phyloP scores from a whole-genome alignment of 2,113 vertebrate genomes.

The Rhombomys opimus region DNA sequence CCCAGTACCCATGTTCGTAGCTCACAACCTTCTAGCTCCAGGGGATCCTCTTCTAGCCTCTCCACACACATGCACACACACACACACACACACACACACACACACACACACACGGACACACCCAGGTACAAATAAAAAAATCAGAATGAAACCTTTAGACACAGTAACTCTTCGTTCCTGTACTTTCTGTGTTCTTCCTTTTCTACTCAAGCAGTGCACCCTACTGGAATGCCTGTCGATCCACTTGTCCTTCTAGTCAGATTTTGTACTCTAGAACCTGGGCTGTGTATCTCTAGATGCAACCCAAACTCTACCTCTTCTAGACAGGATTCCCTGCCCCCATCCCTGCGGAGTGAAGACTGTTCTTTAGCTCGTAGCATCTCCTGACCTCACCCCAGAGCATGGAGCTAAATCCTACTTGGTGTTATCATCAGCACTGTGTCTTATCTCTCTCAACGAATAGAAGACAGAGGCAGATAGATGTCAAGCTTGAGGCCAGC shows the following conservation, averaged over 20 bases:
- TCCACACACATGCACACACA: not conserved
- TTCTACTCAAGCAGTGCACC: not conserved
- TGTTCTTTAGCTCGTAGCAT: not conserved
- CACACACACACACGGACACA: not conserved
- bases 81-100: not conserved
- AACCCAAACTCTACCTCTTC: not conserved
- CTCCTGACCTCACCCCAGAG: not conserved
- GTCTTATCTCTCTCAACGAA: not conserved
- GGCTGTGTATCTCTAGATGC: not conserved
- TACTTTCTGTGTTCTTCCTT: not conserved
- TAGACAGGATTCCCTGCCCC: not conserved
- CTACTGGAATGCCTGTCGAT: not conserved
- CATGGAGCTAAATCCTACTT: not conserved
- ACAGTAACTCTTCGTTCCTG: not conserved
- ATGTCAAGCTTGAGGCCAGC: not conserved
- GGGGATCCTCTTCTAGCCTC: not conserved
- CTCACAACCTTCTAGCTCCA: not conserved
- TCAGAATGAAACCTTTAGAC: not conserved
- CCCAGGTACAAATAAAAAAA: not conserved
- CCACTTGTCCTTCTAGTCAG: not conserved
- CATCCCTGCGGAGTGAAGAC: not conserved
- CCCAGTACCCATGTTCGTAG: not conserved
- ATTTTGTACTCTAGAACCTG: not conserved
- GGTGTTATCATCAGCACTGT: not conserved
- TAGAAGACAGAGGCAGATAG: not conserved